phyloP scores from a whole-genome alignment of 2,888 invertebrate species.

The Schizaphis graminum region DNA sequence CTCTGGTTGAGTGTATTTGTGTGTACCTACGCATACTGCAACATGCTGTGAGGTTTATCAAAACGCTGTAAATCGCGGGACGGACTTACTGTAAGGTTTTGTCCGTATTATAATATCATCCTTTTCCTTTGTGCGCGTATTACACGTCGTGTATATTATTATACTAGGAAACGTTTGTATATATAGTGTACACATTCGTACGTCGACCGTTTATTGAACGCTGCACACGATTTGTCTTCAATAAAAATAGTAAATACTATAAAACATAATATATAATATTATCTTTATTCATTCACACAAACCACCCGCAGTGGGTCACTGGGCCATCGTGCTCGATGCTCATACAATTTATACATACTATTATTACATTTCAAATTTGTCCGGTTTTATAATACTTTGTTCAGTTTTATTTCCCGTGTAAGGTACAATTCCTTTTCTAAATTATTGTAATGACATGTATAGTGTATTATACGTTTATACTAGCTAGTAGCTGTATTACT shows the following conservation, averaged over 20 bases:
- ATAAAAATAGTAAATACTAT: neutral
- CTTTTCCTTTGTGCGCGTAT: neutral
- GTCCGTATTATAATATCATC: neutral
- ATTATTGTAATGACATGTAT: neutral
- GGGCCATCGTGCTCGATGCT: neutral
- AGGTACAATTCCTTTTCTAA: neutral
- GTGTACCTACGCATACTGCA: neutral
- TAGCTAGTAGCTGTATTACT: too few relatives aligned
- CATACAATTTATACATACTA: neutral
- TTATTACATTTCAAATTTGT: neutral
- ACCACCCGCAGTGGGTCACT: slow-evolving; percentile 15
- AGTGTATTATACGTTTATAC: neutral
- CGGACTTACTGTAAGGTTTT: neutral
- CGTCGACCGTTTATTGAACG: neutral
- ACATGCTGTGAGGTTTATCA: slow-evolving; percentile 1
- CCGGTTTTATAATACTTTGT: neutral
- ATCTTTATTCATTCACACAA: slow-evolving; percentile 14
- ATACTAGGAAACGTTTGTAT: neutral
- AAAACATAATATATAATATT: neutral
- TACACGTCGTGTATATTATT: neutral
- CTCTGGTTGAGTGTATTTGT: slow-evolving; percentile 7
- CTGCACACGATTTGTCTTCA: neutral
- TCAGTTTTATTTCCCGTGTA: neutral
- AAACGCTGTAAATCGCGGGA: neutral
- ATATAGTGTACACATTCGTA: neutral